Evolutionary conservation across 2,797 vertebrate genomes (phyloP).

Genomic region (Melanotaenia trifasciata): DNA sequence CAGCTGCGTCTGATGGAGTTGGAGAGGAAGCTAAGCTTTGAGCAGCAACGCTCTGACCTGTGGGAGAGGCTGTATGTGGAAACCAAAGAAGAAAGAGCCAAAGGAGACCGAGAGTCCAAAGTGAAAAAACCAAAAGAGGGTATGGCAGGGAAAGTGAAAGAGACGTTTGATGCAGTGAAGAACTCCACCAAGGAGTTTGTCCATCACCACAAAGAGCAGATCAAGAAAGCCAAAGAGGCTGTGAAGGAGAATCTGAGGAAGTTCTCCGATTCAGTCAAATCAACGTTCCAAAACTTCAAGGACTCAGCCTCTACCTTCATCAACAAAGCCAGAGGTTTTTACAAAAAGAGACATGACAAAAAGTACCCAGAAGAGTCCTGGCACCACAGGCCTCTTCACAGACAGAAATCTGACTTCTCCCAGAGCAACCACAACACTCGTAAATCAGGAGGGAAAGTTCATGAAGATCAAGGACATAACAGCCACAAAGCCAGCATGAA

Average conservation of each 20-base stretch:
- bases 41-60: slow-evolving; percentile 95
- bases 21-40: slow-evolving; percentile 91
- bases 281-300: slow-evolving; percentile 94
- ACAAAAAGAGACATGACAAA: slow-evolving; percentile 67
- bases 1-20: slow-evolving; percentile 87
- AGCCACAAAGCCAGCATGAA: slow-evolving; percentile 70
- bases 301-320: slow-evolving; percentile 90
- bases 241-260: slow-evolving; percentile 97
- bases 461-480: slow-evolving; percentile 58
- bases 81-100: slow-evolving; percentile 87
- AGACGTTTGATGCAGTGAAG: slow-evolving; percentile 96
- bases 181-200: slow-evolving; percentile 98
- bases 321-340: slow-evolving; percentile 84
- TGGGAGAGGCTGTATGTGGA: slow-evolving; percentile 97
- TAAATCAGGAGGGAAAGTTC: slow-evolving; percentile 71
- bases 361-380: slow-evolving; percentile 74
- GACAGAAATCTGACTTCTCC: slow-evolving; percentile 62
- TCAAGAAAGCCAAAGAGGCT: slow-evolving; percentile 96
- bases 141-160: slow-evolving; percentile 91
- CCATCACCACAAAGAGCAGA: slow-evolving; percentile 97
- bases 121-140: slow-evolving; percentile 84
- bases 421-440: slow-evolving; percentile 68
- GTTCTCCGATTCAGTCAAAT: slow-evolving; percentile 96
- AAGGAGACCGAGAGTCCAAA: slow-evolving; percentile 84
- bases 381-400: slow-evolving; percentile 74